Base-by-base conservation (phyloP, 2,888 invertebrate species). In the Lithophane leautieri region DNA sequence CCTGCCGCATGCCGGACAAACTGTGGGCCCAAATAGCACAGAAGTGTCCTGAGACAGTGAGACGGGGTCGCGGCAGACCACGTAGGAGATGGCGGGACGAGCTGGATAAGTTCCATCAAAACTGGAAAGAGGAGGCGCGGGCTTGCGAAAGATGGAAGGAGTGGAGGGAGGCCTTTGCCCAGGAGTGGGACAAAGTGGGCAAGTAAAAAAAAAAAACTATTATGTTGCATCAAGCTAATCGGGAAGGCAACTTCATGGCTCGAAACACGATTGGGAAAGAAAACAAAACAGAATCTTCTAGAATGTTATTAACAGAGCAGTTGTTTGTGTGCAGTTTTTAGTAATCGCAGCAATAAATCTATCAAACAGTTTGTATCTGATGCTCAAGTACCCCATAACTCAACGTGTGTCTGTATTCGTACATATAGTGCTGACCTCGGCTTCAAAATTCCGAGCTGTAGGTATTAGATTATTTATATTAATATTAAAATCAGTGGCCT, bases 291-390 rank as follows among this genome's bases (percentile, higher is more conserved):
- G 11, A 52, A 12, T 44, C 28, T 76, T 60, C 34, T 52, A 52
- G 58, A 60, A 77, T 16, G 19, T 11, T 62, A 56, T 22, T 4
- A 16, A 14, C 11, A 16, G 28, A 34, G 28, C 16, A 28, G 22
- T 60, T 11, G 9, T 56, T 2, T 28, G 11, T 34, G 50, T 34
- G 52, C 62, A 44, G 16, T 52, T 42, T 60, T n/a, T 22, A 14
- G 63, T 42, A 66, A 75, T 28, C 44, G 16, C 11, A 54, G 44
- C 54, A 16, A 76, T 76, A 58, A 70, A 79, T 76, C 52, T 47
- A 25, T 25, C 44, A 56, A 67, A 12, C 67, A 22, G 4, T 22
- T 22, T 25, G 28, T 16, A 19, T 44, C 54, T 0, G 16, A 52
- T 16, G 42, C 50, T 34, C 22, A 6, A 58, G 22, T 11, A n/a